Evolutionary conservation across 2,113 vertebrate genomes (phyloP).

Genomic region (Hyperoodon ampullatus): DNA sequence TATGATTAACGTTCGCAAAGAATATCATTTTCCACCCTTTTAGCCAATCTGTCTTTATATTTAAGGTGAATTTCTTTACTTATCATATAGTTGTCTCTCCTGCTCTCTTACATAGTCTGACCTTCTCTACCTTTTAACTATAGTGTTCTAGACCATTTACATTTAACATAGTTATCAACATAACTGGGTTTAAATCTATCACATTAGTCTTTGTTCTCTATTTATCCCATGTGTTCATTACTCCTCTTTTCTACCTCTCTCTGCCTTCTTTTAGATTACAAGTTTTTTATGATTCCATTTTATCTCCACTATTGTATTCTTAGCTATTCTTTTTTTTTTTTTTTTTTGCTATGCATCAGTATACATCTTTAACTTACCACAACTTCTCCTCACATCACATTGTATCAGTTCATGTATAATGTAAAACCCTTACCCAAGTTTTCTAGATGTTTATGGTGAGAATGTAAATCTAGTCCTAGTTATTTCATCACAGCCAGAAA

Average conservation of each 20-base stretch:
- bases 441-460: background rate
- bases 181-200: background rate
- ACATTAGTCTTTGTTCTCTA: background rate
- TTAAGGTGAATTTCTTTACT: background rate
- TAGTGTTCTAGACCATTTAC: background rate
- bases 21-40: background rate
- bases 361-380: background rate
- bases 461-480: background rate
- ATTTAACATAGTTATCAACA: background rate
- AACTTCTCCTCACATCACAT: background rate
- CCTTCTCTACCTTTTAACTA: background rate
- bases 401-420: background rate
- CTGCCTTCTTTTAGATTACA: background rate
- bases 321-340: background rate
- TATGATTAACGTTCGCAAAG: background rate
- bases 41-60: background rate
- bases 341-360: background rate
- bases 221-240: background rate
- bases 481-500: background rate
- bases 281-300: background rate
- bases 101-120: background rate
- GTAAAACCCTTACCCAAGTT: background rate
- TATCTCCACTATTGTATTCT: background rate
- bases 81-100: background rate
- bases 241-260: background rate